phyloP scores from a whole-genome alignment of 2,888 invertebrate species.

The Tyria jacobaeae region DNA sequence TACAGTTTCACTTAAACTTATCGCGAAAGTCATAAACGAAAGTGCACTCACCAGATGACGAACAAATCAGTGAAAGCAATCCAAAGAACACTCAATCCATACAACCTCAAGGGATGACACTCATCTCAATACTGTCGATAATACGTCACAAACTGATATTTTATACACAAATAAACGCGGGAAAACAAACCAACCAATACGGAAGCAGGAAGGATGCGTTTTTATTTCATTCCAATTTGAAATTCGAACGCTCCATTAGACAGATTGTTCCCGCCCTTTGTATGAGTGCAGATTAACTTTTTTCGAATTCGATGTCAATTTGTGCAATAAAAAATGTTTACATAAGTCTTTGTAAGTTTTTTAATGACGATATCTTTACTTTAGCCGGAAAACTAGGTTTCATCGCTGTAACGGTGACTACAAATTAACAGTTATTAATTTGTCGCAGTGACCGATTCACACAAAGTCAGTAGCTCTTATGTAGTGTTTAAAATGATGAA shows the following conservation, averaged over 20 bases:
- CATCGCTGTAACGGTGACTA: constrained; percentile 14
- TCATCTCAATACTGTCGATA: constrained; percentile 66
- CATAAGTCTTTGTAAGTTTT: constrained; percentile 31
- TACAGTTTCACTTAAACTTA: constrained; percentile 5
- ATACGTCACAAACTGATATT: constrained; percentile 51
- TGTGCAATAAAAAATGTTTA: constrained; percentile 37
- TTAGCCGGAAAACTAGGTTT: constrained; percentile 37
- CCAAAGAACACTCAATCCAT: constrained; percentile 42
- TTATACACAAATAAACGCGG: constrained; percentile 67
- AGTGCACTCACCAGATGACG: constrained; percentile 51
- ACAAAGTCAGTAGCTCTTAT: constrained; percentile 16
- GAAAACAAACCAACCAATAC: constrained; percentile 69
- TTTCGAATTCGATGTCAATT: constrained; percentile 48
- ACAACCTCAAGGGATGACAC: constrained; percentile 60
- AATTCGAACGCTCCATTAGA: constrained; percentile 76
- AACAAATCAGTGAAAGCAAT: constrained; percentile 39
- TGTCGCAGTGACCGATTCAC: constrained; percentile 9
- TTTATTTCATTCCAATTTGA: constrained; percentile 68
- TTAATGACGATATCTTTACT: constrained; percentile 23
- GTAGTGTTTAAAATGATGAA: constrained; percentile 2
- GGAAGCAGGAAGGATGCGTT: constrained; percentile 82
- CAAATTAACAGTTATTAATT: constrained; percentile 23
- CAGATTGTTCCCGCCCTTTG: constrained; percentile 77
- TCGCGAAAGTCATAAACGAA: constrained; percentile 26
- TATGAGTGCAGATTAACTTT: constrained; percentile 56